Conservation (phyloP, 2,797 vertebrate genomes). For the Lepidocolaptes lacrymiger region DNA sequence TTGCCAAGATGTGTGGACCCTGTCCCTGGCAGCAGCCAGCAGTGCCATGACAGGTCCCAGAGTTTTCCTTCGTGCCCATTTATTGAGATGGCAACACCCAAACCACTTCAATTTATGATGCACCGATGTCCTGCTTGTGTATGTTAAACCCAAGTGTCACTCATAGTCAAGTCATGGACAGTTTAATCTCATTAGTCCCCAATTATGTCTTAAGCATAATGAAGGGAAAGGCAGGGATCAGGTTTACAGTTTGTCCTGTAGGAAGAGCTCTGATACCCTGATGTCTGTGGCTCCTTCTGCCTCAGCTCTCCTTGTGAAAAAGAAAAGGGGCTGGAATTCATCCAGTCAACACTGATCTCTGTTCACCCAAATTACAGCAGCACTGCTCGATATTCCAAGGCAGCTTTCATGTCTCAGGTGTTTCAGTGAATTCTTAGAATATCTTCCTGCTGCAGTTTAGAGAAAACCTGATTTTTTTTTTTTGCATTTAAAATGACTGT, state of each 20-base stretch:
- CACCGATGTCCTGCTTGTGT: neutral
- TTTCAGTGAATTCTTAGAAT: neutral
- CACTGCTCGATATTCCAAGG: neutral
- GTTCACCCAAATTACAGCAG: neutral
- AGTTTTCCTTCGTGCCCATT: neutral
- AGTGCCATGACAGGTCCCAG: neutral
- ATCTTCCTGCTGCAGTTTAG: neutral
- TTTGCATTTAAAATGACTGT: neutral
- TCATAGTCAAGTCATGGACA: neutral
- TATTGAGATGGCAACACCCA: neutral
- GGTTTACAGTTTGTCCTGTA: neutral
- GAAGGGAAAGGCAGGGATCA: neutral
- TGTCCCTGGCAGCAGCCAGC: neutral
- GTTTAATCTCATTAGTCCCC: neutral
- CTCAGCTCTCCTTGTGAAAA: neutral
- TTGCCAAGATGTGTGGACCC: neutral
- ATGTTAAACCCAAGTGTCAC: neutral
- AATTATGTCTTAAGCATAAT: neutral
- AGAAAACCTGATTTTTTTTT: neutral
- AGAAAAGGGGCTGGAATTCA: accelerated
- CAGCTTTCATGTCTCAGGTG: neutral
- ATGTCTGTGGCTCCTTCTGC: neutral
- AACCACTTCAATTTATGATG: neutral
- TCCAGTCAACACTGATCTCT: neutral
- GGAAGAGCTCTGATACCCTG: neutral